Conservation (phyloP, 2,113 vertebrate genomes). For the Oncorhynchus kisutch region DNA sequence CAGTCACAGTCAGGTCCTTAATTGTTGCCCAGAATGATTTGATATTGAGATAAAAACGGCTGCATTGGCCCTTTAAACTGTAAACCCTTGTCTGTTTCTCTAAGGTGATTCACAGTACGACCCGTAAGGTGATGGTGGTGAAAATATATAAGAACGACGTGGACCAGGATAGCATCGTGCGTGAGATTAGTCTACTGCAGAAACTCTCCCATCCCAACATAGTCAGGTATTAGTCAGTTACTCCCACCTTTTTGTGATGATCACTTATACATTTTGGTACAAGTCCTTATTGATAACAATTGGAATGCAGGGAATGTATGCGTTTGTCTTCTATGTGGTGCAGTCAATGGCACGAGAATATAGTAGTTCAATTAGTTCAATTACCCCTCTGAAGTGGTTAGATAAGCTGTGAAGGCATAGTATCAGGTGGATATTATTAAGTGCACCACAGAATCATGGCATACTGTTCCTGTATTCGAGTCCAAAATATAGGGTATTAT, state of each 20-base stretch:
- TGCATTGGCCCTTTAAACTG: neutral
- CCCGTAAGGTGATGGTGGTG: slow-evolving; percentile 84
- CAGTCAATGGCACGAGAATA: neutral
- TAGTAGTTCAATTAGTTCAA: neutral
- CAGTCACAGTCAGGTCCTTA: no score
- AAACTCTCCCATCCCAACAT: slow-evolving; percentile 89
- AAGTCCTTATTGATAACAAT: neutral
- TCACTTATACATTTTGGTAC: neutral
- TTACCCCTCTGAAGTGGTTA: no score
- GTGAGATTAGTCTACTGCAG: slow-evolving; percentile 87
- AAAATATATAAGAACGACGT: slow-evolving; percentile 89
- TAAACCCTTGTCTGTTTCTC: neutral
- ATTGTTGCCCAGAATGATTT: no score
- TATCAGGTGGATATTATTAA: neutral
- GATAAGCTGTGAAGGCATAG: neutral
- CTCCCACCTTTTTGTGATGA: neutral
- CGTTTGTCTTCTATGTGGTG: neutral
- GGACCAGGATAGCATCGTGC: slow-evolving; percentile 85
- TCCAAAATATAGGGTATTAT: no score
- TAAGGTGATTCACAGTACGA: slow-evolving; percentile 77
- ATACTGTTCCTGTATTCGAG: no score
- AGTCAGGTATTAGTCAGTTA: slow-evolving; percentile 73
- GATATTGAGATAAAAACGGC: no score
- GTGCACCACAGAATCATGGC: no score
- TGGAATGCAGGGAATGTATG: no score